Evolutionary conservation across 2,888 invertebrate genomes (phyloP).

Genomic region (Sphaerophoria taeniata): DNA sequence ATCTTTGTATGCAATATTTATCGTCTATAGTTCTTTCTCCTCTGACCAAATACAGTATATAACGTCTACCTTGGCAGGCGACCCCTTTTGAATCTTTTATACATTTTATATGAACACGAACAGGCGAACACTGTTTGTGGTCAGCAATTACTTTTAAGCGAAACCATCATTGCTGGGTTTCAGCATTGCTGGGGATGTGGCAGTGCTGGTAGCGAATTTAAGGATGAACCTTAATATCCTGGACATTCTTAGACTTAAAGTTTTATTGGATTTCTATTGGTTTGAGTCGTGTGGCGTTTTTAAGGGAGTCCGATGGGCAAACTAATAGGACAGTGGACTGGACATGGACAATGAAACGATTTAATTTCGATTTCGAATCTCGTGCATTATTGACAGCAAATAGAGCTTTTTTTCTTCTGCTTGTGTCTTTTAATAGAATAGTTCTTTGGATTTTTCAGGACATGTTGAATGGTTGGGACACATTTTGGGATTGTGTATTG

Average conservation of each 20-base stretch:
- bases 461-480: slow-evolving; percentile 7
- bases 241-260: slow-evolving; percentile 47
- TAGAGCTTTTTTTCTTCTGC: slow-evolving; percentile 42
- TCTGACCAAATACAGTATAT: not conserved
- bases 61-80: slow-evolving; percentile 26
- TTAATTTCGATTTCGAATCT: slow-evolving; percentile 54
- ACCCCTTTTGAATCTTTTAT: slow-evolving; percentile 65
- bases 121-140: slow-evolving; percentile 59
- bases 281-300: slow-evolving; percentile 31
- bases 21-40: slow-evolving; percentile 28
- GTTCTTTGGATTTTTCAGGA: not conserved
- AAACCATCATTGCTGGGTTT: slow-evolving; percentile 23
- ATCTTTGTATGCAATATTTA: slow-evolving; percentile 41
- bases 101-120: slow-evolving; percentile 9
- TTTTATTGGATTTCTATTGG: slow-evolving; percentile 63
- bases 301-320: not conserved
- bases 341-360: slow-evolving; percentile 23
- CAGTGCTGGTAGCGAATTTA: not conserved
- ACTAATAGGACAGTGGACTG: slow-evolving; percentile 18
- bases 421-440: not conserved
- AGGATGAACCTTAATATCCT: slow-evolving; percentile 12
- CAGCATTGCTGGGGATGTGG: too few species aligned
- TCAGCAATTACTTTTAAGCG: slow-evolving; percentile 68
- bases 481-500: too few species aligned
- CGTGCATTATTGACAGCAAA: slow-evolving; percentile 61